A percentile compares a stretch with the other conserved stretches of the same genome.
Evolutionary conservation across 2,888 invertebrate genomes (phyloP).

Genomic region (Amblyjoppa proteus): DNA sequence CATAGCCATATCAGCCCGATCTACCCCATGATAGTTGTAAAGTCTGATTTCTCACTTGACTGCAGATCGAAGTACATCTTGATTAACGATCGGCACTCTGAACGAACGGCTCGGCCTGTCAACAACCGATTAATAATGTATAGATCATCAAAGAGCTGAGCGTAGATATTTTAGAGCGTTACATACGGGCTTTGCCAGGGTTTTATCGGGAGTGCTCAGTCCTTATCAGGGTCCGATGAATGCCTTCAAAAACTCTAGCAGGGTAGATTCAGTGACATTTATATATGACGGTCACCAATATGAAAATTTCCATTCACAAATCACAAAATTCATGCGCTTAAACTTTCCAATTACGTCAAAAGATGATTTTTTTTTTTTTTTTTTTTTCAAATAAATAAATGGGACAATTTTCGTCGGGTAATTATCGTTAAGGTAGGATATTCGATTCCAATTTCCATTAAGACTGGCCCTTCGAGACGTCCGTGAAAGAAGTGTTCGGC

Average conservation of each 20-base stretch:
- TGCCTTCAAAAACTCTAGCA: too few relatives aligned
- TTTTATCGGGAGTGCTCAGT: too few relatives aligned
- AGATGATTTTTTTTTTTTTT: background rate
- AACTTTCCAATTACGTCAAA: background rate
- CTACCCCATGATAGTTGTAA: constrained; percentile 5
- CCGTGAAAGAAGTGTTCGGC: background rate
- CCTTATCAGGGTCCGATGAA: too few relatives aligned
- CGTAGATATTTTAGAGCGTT: too few relatives aligned
- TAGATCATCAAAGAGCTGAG: background rate
- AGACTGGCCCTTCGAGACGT: background rate
- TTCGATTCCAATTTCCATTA: background rate
- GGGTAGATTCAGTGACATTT: too few relatives aligned
- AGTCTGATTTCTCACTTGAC: constrained; percentile 51
- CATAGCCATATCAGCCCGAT: too few relatives aligned
- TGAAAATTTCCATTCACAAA: too few relatives aligned
- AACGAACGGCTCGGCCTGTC: background rate
- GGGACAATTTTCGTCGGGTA: background rate
- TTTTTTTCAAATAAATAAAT: background rate
- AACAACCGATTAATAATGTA: background rate
- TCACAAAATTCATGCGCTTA: background rate
- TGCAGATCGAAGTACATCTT: constrained; percentile 32
- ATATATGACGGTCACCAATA: too few relatives aligned
- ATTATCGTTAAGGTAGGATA: background rate
- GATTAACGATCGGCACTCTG: constrained; percentile 17
- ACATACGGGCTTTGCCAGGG: too few relatives aligned